phyloP scores from a whole-genome alignment of 2,888 invertebrate species.

The Baccha elongata region DNA sequence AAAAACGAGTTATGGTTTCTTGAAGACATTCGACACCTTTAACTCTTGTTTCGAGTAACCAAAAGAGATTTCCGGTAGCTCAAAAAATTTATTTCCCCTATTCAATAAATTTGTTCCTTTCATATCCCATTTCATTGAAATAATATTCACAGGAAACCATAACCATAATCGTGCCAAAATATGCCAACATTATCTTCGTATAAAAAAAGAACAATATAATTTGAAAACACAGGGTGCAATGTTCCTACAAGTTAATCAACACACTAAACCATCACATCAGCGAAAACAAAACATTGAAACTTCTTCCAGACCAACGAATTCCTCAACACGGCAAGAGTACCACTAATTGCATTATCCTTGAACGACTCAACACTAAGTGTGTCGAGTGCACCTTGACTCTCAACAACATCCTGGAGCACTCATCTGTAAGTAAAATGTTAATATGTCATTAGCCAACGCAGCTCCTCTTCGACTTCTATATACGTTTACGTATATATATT shows the following conservation, averaged over 20 bases:
- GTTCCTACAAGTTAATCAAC: background rate
- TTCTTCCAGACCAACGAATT: slow-evolving; percentile 52
- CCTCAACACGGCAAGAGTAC: slow-evolving; percentile 22
- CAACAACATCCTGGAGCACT: slow-evolving; percentile 58
- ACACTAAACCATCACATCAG: background rate
- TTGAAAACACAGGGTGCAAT: background rate
- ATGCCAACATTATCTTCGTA: background rate
- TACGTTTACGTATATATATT: no score
- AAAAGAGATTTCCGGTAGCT: slow-evolving; percentile 5
- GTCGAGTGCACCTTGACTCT: slow-evolving; percentile 59
- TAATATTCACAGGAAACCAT: slow-evolving; percentile 58
- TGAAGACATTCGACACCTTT: background rate
- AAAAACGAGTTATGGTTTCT: background rate
- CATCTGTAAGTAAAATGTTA: slow-evolving; percentile 63
- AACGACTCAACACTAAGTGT: slow-evolving; percentile 48
- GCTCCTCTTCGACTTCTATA: slow-evolving; percentile 11
- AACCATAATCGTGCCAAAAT: slow-evolving; percentile 54
- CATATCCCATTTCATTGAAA: slow-evolving; percentile 26
- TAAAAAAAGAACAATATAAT: slow-evolving; percentile 1
- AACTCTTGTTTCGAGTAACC: background rate
- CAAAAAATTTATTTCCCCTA: background rate
- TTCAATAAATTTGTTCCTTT: background rate
- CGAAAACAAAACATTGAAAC: slow-evolving; percentile 36
- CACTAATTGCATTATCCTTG: slow-evolving; percentile 64
- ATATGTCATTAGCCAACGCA: slow-evolving; percentile 61